These are phyloP conservation scores for Octopus bimaculoides DNA, from an alignment of 1,140 invertebrate genomes.

Conservation along the genomic window DNA sequence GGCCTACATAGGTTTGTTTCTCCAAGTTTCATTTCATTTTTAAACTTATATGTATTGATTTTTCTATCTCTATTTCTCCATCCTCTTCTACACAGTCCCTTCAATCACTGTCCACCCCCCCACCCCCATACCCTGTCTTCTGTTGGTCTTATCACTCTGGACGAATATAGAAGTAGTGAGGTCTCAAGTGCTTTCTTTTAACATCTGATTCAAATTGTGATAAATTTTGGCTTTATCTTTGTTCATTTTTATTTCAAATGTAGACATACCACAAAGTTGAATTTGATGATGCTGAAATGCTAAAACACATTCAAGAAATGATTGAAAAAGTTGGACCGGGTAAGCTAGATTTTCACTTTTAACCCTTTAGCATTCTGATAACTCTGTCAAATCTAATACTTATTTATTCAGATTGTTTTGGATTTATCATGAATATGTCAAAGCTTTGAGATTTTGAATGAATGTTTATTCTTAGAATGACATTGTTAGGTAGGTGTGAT, in stretches of 20 bases:
- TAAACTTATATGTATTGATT: too few relatives aligned
- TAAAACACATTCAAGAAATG: slow-evolving; percentile 44
- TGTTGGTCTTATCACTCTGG: too few relatives aligned
- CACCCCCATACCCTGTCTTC: too few relatives aligned
- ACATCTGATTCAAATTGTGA: too few relatives aligned
- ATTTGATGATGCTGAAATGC: slow-evolving; percentile 39
- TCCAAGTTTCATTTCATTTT: too few relatives aligned
- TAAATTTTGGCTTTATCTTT: too few relatives aligned
- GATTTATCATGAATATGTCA: neutral
- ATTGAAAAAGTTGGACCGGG: slow-evolving; percentile 42
- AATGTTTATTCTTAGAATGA: neutral
- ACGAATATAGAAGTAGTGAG: too few relatives aligned
- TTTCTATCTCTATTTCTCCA: too few relatives aligned
- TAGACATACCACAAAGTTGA: slow-evolving; percentile 41
- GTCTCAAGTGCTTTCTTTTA: too few relatives aligned
- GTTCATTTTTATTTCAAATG: neutral
- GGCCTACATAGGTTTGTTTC: too few relatives aligned
- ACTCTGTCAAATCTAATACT: neutral
- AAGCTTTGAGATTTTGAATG: neutral
- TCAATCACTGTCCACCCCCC: too few relatives aligned
- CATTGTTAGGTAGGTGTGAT: neutral
- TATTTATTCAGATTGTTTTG: neutral
- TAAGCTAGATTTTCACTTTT: slow-evolving; percentile 16
- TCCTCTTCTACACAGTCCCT: too few relatives aligned
- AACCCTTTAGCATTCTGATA: neutral